Evolutionary conservation across 2,113 vertebrate genomes (phyloP).

Genomic region (Bubo scandiacus): DNA sequence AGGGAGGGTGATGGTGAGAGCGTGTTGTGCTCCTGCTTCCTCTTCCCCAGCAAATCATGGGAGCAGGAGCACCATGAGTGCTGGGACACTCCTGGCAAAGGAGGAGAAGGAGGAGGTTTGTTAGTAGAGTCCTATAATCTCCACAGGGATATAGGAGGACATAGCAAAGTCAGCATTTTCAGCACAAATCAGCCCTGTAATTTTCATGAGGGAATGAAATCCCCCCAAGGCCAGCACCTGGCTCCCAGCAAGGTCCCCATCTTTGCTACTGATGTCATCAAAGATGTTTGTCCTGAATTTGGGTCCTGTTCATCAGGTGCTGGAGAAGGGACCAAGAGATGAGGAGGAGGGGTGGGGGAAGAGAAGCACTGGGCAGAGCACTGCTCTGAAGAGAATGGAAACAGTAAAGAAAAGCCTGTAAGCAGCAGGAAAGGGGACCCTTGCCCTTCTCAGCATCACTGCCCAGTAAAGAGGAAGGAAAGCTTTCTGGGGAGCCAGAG

Average conservation of each 20-base stretch:
- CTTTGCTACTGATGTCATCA: not conserved
- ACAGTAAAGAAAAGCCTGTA: not conserved
- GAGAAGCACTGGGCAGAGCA: not conserved
- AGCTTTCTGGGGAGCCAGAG: not conserved
- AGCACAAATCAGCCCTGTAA: not conserved
- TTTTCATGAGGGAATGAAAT: not conserved
- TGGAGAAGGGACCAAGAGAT: not conserved
- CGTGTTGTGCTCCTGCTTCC: not conserved
- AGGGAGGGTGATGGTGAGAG: not conserved
- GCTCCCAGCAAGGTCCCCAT: not conserved
- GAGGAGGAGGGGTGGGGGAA: not conserved
- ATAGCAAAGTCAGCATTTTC: not conserved
- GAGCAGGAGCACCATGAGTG: not conserved
- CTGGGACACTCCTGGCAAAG: accelerated
- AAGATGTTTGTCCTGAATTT: not conserved
- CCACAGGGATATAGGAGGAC: not conserved
- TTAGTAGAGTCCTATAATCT: not conserved
- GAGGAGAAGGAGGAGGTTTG: not conserved
- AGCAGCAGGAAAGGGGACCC: not conserved
- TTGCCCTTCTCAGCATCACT: not conserved
- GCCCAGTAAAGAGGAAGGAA: not conserved
- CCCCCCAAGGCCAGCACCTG: not conserved
- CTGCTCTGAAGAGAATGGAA: not conserved
- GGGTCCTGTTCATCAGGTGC: not conserved
- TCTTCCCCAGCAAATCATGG: not conserved